Evolutionary conservation across 1,140 invertebrate genomes (phyloP).

Genomic region (Anoplolepis gracilipes): DNA sequence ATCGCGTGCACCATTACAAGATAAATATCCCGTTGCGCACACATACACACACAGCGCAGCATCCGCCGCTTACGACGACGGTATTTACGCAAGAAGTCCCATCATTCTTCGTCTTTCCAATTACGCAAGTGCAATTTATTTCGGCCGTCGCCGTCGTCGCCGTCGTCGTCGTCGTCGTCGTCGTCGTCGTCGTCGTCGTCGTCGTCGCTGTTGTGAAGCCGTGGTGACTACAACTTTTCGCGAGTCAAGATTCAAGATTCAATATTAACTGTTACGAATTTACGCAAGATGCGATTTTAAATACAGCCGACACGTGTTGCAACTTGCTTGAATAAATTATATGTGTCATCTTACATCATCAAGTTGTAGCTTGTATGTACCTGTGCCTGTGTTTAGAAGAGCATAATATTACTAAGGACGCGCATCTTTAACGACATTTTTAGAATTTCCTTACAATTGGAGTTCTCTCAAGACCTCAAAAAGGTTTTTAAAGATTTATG

Average conservation of each 20-base stretch:
- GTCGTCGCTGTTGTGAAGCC: not conserved
- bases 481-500: not conserved
- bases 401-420: no score
- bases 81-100: conserved; percentile 45
- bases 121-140: conserved; percentile 41
- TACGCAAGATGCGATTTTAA: not conserved
- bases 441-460: not conserved
- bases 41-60: no score
- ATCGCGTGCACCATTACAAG: conserved; percentile 56
- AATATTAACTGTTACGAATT: not conserved
- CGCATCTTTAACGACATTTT: not conserved
- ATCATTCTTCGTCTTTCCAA: conserved; percentile 52
- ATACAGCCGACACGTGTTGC: not conserved
- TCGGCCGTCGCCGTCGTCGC: not conserved
- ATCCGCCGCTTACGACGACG: conserved; percentile 3
- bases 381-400: no score
- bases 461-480: not conserved
- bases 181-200: no score
- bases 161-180: no score
- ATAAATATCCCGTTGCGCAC: conserved; percentile 53
- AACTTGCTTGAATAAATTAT: not conserved
- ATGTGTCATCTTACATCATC: no score
- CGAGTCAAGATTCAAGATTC: not conserved
- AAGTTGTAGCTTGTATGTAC: no score
- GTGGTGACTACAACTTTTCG: not conserved